Conservation (phyloP, 2,113 vertebrate species). For the Ibidorhyncha struthersii region DNA sequence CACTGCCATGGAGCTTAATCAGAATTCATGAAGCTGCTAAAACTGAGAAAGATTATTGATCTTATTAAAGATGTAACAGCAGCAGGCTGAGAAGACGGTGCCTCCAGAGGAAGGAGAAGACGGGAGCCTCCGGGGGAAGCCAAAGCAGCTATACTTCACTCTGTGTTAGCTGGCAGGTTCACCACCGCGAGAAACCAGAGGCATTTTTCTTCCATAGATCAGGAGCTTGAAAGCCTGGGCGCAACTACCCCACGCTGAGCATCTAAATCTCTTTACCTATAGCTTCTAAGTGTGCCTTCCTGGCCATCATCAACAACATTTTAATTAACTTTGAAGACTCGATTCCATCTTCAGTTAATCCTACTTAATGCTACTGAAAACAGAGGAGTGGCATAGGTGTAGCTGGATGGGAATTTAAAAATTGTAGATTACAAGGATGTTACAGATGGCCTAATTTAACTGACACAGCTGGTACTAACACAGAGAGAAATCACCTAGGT, state of each 20-base stretch:
- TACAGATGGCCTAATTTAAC: neutral
- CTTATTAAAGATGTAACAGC: conserved; percentile 38
- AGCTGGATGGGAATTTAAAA: conserved; percentile 27
- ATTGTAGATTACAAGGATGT: neutral
- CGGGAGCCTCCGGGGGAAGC: neutral
- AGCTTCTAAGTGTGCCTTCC: neutral
- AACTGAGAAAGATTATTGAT: neutral
- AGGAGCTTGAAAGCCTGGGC: neutral
- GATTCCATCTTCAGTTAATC: neutral
- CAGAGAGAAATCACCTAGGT: neutral
- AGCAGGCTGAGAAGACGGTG: neutral
- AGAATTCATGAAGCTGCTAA: conserved; percentile 47
- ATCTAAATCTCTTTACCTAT: neutral
- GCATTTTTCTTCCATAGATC: neutral
- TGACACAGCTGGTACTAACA: neutral
- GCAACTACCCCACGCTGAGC: neutral
- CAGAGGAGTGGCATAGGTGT: conserved; percentile 22
- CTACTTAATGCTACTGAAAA: neutral
- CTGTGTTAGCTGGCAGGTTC: neutral
- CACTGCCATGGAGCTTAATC: neutral
- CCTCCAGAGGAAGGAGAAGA: neutral
- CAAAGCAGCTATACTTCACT: neutral
- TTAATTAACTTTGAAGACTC: conserved; percentile 12
- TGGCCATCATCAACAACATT: neutral
- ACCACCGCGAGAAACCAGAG: fast-evolving